Percentiles rank a stretch among this genome's conserved stretches.
phyloP scores from a whole-genome alignment of 1,140 invertebrate genomes.

The Pteromalus puparum region DNA sequence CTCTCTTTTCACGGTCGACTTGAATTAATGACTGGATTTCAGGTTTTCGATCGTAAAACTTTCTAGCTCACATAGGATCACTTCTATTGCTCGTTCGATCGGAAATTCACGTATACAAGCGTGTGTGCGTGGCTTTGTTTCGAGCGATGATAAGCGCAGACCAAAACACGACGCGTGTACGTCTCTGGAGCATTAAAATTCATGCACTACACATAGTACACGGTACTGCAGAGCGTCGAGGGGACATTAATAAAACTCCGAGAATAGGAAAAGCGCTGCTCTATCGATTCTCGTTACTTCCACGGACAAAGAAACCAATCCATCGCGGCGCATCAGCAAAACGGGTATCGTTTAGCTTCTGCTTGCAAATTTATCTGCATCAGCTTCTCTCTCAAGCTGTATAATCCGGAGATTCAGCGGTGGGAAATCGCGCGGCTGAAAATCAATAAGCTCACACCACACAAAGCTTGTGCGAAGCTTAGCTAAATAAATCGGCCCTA shows the following conservation, averaged over 20 bases:
- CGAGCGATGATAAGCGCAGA: too few species aligned
- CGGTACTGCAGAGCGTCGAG: background rate
- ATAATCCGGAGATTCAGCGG: too few species aligned
- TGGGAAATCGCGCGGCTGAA: background rate
- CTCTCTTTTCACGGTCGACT: background rate
- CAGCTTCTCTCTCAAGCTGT: too few species aligned
- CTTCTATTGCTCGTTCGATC: too few species aligned
- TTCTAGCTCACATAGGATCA: background rate
- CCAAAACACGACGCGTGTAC: too few species aligned
- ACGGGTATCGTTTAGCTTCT: background rate
- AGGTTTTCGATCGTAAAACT: background rate
- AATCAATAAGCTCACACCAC: background rate
- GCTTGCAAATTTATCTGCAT: too few species aligned
- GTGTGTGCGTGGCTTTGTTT: too few species aligned
- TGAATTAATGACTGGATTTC: background rate
- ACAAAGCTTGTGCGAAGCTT: background rate
- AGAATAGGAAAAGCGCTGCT: background rate
- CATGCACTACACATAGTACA: too few species aligned
- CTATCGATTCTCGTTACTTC: background rate
- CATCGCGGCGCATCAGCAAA: background rate
- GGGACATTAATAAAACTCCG: background rate
- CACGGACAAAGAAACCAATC: background rate
- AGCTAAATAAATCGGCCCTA: conserved; percentile 14
- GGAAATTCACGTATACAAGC: too few species aligned
- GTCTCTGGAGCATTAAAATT: too few species aligned